Evolutionary conservation across 2,888 invertebrate genomes (phyloP).

Genomic region (Eupithecia inturbata): DNA sequence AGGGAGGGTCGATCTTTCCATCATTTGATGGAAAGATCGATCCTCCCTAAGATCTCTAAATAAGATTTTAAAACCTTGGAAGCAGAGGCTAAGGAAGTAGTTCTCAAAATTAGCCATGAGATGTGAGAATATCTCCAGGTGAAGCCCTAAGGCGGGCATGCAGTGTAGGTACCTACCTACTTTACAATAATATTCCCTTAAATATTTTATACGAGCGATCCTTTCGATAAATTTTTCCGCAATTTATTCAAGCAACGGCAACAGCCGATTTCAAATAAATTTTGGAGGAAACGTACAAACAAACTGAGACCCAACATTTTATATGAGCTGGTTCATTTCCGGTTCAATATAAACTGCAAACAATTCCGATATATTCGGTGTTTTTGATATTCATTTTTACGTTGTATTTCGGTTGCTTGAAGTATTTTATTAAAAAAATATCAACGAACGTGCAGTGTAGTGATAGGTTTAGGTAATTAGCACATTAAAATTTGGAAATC

Average conservation of each 20-base stretch:
- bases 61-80: too few species aligned
- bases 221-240: conserved; percentile 4
- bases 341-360: background rate
- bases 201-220: conserved; percentile 3
- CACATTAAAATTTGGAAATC: background rate
- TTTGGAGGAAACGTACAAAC: conserved; percentile 8
- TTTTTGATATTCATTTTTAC: background rate
- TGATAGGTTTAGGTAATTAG: background rate
- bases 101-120: too few species aligned
- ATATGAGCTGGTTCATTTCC: conserved; percentile 17
- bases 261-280: conserved; percentile 10
- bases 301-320: conserved; percentile 8
- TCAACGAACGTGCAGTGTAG: background rate
- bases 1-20: too few species aligned
- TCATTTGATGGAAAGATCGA: too few species aligned
- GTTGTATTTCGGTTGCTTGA: background rate
- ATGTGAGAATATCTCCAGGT: too few species aligned
- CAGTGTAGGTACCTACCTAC: background rate
- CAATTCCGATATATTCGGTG: background rate
- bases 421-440: background rate
- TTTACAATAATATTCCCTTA: background rate
- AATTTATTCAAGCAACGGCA: conserved; percentile 14
- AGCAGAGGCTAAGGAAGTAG: too few species aligned
- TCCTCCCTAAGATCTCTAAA: too few species aligned
- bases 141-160: too few species aligned